These are phyloP conservation scores for Tiliqua scincoides DNA, from an alignment of 2,113 vertebrate genomes.

Conservation along the genomic window DNA sequence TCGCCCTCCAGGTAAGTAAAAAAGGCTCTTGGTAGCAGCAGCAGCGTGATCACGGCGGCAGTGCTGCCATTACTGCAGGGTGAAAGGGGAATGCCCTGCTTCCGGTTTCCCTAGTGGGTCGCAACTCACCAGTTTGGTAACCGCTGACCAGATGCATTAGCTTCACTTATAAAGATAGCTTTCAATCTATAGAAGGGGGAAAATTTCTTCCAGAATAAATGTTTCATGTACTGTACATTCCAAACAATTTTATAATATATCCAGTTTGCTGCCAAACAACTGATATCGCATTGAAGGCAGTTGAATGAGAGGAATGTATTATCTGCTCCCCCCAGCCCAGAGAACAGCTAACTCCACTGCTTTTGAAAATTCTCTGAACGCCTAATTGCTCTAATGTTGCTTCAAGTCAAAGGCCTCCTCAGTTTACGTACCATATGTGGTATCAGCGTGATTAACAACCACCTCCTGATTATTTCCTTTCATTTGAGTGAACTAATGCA, in stretches of 20 bases:
- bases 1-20: no score
- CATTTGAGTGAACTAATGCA: constrained; percentile 55
- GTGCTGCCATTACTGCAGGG: no score
- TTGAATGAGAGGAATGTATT: constrained; percentile 14
- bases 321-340: constrained; percentile 29
- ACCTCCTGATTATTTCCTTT: constrained; percentile 64
- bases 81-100: no score
- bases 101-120: no score
- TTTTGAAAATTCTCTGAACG: constrained; percentile 56
- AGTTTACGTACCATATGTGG: constrained; percentile 56
- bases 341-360: background rate
- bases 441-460: constrained; percentile 71
- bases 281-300: background rate
- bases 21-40: no score
- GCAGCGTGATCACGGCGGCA: no score
- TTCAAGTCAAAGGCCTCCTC: constrained; percentile 51
- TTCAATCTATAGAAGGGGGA: background rate
- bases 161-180: background rate
- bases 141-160: no score
- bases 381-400: constrained; percentile 56
- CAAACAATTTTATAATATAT: constrained; percentile 19
- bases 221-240: constrained; percentile 22
- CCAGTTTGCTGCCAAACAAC: background rate
- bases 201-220: constrained; percentile 26
- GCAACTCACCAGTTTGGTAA: no score